These are phyloP conservation scores for Nysson spinosus DNA, from an alignment of 2,888 invertebrate genomes.

Conservation along the genomic window DNA sequence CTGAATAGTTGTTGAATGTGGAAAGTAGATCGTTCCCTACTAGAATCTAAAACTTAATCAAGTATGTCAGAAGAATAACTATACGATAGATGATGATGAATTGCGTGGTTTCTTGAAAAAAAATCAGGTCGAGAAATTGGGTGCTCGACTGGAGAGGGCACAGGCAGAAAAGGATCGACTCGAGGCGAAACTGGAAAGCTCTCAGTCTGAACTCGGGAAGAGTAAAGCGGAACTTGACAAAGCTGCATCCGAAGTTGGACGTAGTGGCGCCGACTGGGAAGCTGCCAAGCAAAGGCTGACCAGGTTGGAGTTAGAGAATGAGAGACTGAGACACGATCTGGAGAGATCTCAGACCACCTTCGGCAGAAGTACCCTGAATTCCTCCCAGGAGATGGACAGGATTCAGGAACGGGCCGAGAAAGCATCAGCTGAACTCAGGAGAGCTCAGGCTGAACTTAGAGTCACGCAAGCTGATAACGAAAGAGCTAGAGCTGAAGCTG, in stretches of 20 bases:
- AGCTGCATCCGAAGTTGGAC: constrained; percentile 92
- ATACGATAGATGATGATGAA: too few relatives aligned
- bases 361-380: constrained; percentile 88
- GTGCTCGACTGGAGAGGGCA: constrained; percentile 91
- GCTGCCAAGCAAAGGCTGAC: constrained; percentile 90
- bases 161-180: constrained; percentile 94
- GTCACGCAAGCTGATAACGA: constrained; percentile 95
- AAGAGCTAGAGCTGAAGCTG: constrained; percentile 89
- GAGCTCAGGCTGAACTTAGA: constrained; percentile 93
- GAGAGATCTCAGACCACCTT: constrained; percentile 91
- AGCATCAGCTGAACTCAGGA: constrained; percentile 88
- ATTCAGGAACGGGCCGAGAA: constrained; percentile 93
- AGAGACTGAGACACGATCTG: constrained; percentile 90
- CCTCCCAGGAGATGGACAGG: constrained; percentile 89
- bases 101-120: too few relatives aligned
- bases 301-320: constrained; percentile 93
- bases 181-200: constrained; percentile 93
- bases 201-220: constrained; percentile 95
- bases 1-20: too few relatives aligned
- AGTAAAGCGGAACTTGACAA: constrained; percentile 96
- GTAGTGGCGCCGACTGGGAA: constrained; percentile 94
- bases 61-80: too few relatives aligned
- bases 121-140: constrained; percentile 86
- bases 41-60: too few relatives aligned
- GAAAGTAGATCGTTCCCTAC: too few relatives aligned